Evolutionary conservation across 1,140 invertebrate species (phyloP).

Genomic region (Parasteatoda tepidariorum): DNA sequence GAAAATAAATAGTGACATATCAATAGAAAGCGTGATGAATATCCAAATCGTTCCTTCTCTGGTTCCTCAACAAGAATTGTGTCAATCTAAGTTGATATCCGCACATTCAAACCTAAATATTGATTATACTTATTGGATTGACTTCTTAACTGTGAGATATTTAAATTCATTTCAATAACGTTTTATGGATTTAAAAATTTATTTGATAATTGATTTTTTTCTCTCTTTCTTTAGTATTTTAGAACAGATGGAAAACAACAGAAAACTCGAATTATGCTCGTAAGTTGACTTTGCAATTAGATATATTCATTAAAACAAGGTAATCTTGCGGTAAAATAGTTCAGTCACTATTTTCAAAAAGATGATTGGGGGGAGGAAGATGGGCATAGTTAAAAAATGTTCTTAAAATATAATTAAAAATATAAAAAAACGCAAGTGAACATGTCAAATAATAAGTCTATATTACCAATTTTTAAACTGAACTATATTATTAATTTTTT

Average conservation of each 20-base stretch:
- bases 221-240: background rate
- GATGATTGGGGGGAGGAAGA: too few relatives aligned
- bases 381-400: too few relatives aligned
- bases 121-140: conserved; percentile 28
- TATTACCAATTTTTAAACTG: too few relatives aligned
- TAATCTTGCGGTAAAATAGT: too few relatives aligned
- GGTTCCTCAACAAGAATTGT: background rate
- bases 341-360: too few relatives aligned
- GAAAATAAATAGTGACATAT: background rate
- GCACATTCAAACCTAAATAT: background rate
- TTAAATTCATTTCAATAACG: background rate
- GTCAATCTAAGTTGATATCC: background rate
- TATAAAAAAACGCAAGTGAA: too few relatives aligned
- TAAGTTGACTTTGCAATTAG: background rate
- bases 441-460: too few relatives aligned
- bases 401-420: too few relatives aligned
- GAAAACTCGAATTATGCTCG: conserved; percentile 1
- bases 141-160: background rate
- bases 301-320: too few relatives aligned
- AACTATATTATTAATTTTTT: too few relatives aligned
- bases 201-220: background rate
- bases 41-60: conserved; percentile 17
- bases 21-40: background rate
- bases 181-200: background rate
- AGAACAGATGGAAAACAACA: background rate